Base-by-base conservation (phyloP, 2,113 vertebrate species). In the Holacanthus passer region DNA sequence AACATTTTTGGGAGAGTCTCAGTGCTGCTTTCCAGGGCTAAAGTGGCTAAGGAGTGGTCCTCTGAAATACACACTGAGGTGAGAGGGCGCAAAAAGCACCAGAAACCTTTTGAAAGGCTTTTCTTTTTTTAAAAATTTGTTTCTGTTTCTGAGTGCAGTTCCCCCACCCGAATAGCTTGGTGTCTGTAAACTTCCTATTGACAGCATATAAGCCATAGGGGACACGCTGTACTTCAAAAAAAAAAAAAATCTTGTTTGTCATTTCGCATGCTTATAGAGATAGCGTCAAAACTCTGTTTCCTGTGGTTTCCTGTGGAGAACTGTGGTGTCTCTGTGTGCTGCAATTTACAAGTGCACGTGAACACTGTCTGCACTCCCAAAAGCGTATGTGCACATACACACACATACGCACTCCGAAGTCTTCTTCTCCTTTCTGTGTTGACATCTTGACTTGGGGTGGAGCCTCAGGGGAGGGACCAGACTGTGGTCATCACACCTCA, bases 271-370 rank as follows among this genome's bases (percentile, higher is more conserved):
- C 87, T 87, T 87, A 78, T 79, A 77, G 76, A 83, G 89, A 91
- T 92, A 80, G 87, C 75, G 85, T 94, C 93, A 91, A 81, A 92
- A 90, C 84, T 84, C 67, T 83, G 88, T 87, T 94, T 95, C 92
- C 92, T 95, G 94, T 94, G 94, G 94, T 94, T 95, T 93, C 87
- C 87, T 90, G 86, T 86, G 81, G 84, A 78, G 79, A 84, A 79
- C 81, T 88, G 87, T 87, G 76, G 82, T 88, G 89, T 91, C 76
- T 94, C 73, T 90, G 67, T 91, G 78, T 80, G 88, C 83, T 84
- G 86, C 88, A 90, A 73, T 86, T 80, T 83, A 84, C 68, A 77
- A 68, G 69, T 78, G 83, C 85, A 85, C 70, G 81, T 91, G 83
- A 89, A 85, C 20, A 27, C 37, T 35, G 67, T 78, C 73, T 88